Base-by-base conservation (phyloP, 2,797 vertebrate genomes). In the Pempheris klunzingeri region DNA sequence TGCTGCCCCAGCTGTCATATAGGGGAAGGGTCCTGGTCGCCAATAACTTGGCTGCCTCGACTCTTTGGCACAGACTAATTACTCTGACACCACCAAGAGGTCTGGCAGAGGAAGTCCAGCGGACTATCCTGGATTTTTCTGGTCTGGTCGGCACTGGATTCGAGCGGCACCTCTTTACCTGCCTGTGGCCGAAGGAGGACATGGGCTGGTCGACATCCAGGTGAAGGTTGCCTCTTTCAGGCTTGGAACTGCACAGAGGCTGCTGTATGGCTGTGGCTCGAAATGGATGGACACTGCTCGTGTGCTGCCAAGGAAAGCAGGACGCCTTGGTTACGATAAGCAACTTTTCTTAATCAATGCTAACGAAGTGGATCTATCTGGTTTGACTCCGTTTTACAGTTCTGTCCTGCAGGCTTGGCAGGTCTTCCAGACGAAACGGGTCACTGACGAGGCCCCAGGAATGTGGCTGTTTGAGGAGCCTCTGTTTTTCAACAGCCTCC, bases 401-500 rank as follows among this genome's bases (percentile, higher is more conserved):
- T n/a, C n/a, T n/a, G n/a, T n/a, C n/a, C n/a, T n/a, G 69, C 22
- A 46, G 18, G 62, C 4, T n/a, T n/a, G n/a, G n/a, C n/a, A n/a
- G n/a, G n/a, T n/a, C n/a, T n/a, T n/a, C n/a, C n/a, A n/a, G n/a
- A n/a, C n/a, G n/a, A n/a, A n/a, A n/a, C n/a, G n/a, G n/a, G n/a
- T n/a, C n/a, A n/a, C n/a, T n/a, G n/a, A n/a, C n/a, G n/a, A n/a
- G n/a, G n/a, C n/a, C n/a, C n/a, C n/a, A n/a, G n/a, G n/a, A n/a
- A 67, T 76, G 64, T 73, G 63, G 34, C 1, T 77, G 34, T 65
- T 78, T 41, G 70, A 74, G 34, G 64, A 74, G 49, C 46, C 64
- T 3, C 38, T 73, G 28, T 58, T 77, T 12, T 52, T 20, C 0
- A 68, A 47, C 2, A 20, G 8, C 17, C 7, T 54, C 0, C 6